These are phyloP conservation scores for Cottoperca gobio DNA, from an alignment of 2,797 vertebrate genomes.

Conservation along the genomic window DNA sequence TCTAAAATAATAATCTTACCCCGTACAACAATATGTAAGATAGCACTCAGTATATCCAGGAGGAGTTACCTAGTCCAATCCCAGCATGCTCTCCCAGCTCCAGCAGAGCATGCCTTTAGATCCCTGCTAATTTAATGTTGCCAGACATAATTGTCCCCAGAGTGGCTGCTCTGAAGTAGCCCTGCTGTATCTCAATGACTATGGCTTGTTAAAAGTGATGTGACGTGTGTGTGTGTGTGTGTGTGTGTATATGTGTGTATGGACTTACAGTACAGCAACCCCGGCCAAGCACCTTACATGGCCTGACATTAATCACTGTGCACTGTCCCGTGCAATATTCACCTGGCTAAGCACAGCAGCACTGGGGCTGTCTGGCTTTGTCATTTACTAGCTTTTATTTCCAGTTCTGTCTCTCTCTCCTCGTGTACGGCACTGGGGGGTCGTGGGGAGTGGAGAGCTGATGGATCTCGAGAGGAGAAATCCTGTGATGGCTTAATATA, in stretches of 20 bases:
- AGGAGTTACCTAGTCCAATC: slow-evolving; percentile 42
- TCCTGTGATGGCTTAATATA: slow-evolving; percentile 28
- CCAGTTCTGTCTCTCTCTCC: slow-evolving; percentile 50
- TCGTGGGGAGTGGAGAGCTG: slow-evolving; percentile 13
- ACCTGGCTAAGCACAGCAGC: slow-evolving; percentile 73
- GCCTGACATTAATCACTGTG: slow-evolving; percentile 79
- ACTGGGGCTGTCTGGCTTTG: slow-evolving; percentile 61
- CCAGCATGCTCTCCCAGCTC: slow-evolving; percentile 50
- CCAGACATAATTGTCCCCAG: slow-evolving; percentile 73
- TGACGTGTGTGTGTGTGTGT: slow-evolving; percentile 46
- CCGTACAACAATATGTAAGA: slow-evolving; percentile 11
- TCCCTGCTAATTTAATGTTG: slow-evolving; percentile 78
- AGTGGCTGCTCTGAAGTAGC: slow-evolving; percentile 66
- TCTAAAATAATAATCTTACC: slow-evolving; percentile 36
- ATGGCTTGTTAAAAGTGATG: slow-evolving; percentile 65
- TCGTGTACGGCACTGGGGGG: slow-evolving; percentile 22
- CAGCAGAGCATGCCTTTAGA: slow-evolving; percentile 67
- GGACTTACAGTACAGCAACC: slow-evolving; percentile 45
- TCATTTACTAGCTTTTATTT: slow-evolving; percentile 57
- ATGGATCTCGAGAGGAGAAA: slow-evolving; percentile 31
- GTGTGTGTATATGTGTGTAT: slow-evolving; percentile 30
- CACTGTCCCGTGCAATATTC: slow-evolving; percentile 74
- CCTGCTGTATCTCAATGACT: slow-evolving; percentile 68
- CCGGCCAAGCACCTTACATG: slow-evolving; percentile 67
- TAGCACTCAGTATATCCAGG: slow-evolving; percentile 26